Base-by-base conservation (phyloP, 2,888 invertebrate species). In the Syrphus vitripennis region DNA sequence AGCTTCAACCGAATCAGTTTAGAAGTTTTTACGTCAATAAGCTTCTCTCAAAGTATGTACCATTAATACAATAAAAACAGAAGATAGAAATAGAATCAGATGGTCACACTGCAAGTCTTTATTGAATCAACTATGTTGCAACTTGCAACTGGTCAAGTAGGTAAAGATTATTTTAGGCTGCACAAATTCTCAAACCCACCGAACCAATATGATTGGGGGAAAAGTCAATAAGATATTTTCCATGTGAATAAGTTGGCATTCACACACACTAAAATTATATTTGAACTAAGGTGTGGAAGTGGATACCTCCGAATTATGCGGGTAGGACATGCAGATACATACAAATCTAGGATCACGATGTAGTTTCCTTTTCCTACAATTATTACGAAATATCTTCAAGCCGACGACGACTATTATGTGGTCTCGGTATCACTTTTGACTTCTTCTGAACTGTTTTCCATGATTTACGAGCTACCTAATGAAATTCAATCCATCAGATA, bases 71-170 rank as follows among this genome's bases (percentile, higher is more conserved):
- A n/a, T n/a, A n/a, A n/a, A n/a, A n/a, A n/a, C n/a, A n/a, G n/a
- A n/a, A n/a, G n/a, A n/a, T n/a, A 12, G 4, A n/a, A n/a, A 16
- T 37, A 1, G 9, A 29, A 29, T 4, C 6, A 0, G 4, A 45
- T 65, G 65, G 65, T 21, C 29, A 65, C 65, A 29, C 65, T 14
- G 3, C 1, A 10, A 1, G 1, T 4, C 0, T 65, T 80, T 75
- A 57, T 53, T 59, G 29, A 59, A 80, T 40, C 80, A 67, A 61
- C 42, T 24, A 37, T 26, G 9, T 31, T 24, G 72, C 69, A 76
- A 77, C 72, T 80, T 81, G 74, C 69, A 86, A 82, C 45, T 77
- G 76, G 71, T 72, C 76, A 81, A 86, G 45, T n/a, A n/a, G n/a
- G n/a, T 80, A 29, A 55, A 45, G 19, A 45, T 45, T 65, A 42